Evolutionary conservation across 2,113 vertebrate genomes (phyloP).

Genomic region (Thamnaconus septentrionalis): DNA sequence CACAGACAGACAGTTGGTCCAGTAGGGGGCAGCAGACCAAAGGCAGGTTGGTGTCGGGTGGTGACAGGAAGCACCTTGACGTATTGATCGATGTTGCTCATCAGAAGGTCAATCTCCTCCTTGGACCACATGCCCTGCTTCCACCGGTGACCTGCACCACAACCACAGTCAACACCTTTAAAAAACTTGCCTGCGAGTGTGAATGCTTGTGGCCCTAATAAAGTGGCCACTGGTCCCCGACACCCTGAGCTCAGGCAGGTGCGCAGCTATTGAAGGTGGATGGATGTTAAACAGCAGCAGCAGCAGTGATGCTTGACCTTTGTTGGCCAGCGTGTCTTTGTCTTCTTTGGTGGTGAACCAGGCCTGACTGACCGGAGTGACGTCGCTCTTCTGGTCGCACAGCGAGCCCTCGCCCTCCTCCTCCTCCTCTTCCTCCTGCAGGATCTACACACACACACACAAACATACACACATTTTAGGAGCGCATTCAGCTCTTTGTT

Average conservation of each 20-base stretch:
- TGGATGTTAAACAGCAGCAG: neutral
- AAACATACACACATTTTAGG: neutral
- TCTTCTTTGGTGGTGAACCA: slow-evolving; percentile 99
- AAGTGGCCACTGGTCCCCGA: too few relatives aligned
- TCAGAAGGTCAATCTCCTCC: slow-evolving; percentile 97
- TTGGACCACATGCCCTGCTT: slow-evolving; percentile 99
- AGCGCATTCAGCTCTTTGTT: too few relatives aligned
- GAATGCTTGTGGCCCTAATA: too few relatives aligned
- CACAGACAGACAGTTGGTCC: slow-evolving; percentile 23
- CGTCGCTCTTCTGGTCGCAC: slow-evolving; percentile 82
- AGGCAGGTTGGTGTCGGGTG: neutral
- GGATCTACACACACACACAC: slow-evolving; percentile 75
- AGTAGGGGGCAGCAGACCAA: neutral
- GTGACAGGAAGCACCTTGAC: slow-evolving; percentile 84
- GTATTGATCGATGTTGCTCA: slow-evolving; percentile 96
- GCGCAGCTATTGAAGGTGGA: too few relatives aligned
- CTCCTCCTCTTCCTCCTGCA: slow-evolving; percentile 75
- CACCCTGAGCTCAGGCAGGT: too few relatives aligned
- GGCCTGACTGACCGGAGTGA: slow-evolving; percentile 94
- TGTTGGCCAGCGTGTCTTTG: slow-evolving; percentile 95
- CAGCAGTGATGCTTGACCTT: slow-evolving; percentile 76
- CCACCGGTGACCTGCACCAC: slow-evolving; percentile 91
- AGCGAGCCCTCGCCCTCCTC: slow-evolving; percentile 69
- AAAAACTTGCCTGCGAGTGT: too few relatives aligned
- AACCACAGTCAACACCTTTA: too few relatives aligned